A percentile compares a stretch with the other conserved stretches of the same genome.
phyloP scores from a whole-genome alignment of 2,113 vertebrate species.

The Smithornis capensis region DNA sequence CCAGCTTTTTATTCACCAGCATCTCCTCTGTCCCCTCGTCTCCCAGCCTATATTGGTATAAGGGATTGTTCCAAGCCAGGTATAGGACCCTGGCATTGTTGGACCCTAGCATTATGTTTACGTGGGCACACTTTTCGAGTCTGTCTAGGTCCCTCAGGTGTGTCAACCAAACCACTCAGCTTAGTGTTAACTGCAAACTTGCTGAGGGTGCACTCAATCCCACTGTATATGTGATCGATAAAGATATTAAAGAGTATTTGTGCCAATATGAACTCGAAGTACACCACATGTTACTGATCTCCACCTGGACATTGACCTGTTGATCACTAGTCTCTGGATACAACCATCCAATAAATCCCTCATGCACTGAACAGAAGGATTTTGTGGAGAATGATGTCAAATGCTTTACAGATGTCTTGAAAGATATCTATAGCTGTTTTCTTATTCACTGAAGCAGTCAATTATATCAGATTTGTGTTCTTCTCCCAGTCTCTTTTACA shows the following conservation, averaged over 20 bases:
- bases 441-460: neutral
- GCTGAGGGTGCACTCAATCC: neutral
- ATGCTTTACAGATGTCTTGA: neutral
- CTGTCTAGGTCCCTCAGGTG: neutral
- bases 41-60: neutral
- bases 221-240: neutral
- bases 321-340: neutral
- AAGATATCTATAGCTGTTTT: neutral
- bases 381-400: neutral
- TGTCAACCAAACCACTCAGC: neutral
- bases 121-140: neutral
- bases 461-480: neutral
- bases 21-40: neutral
- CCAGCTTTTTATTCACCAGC: neutral
- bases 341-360: neutral
- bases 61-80: fast-evolving
- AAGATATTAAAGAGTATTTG: neutral
- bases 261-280: neutral
- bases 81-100: neutral
- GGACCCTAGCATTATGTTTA: neutral
- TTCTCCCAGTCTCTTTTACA: neutral
- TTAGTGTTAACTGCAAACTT: neutral
- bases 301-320: fast-evolving
- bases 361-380: neutral
- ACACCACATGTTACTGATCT: neutral